Conservation (phyloP, 2,888 invertebrate species). For the Acanthosoma haemorrhoidale region DNA sequence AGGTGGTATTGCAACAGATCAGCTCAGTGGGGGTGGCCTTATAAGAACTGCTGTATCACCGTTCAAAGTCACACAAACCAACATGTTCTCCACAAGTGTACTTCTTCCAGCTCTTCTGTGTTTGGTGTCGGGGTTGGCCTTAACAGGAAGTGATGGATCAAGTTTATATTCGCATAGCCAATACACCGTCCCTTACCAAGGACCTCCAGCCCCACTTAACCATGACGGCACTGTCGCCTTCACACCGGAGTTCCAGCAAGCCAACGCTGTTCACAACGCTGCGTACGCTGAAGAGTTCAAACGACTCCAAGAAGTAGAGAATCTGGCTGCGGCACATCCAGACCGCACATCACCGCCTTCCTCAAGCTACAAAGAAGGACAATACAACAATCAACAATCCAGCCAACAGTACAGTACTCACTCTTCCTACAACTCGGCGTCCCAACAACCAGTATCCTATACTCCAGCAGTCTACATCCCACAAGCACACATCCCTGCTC, state of each 20-base stretch:
- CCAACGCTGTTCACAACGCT: conserved; percentile 47
- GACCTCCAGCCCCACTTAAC: conserved; percentile 29
- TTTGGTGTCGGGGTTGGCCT: not conserved
- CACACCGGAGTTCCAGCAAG: conserved; percentile 45
- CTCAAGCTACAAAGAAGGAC: not conserved
- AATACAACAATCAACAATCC: not conserved
- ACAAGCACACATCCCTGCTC: not conserved
- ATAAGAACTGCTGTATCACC: not conserved
- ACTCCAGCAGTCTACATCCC: not conserved
- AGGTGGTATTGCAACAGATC: not conserved
- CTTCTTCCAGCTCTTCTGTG: not conserved
- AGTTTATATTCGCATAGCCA: no score
- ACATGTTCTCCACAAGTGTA: not conserved
- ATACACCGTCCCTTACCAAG: not conserved
- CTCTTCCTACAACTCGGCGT: not conserved
- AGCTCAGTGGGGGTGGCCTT: not conserved
- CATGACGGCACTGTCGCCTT: conserved; percentile 36
- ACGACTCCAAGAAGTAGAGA: conserved; percentile 38
- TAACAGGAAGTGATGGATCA: not conserved
- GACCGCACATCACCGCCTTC: not conserved
- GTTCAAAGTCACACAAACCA: not conserved
- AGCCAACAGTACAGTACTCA: not conserved
- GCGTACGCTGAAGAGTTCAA: conserved; percentile 45
- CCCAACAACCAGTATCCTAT: not conserved
- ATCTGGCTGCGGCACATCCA: conserved; percentile 18